Base-by-base conservation (phyloP, 2,888 invertebrate species). In the Mesorhabditis spiculigera region DNA sequence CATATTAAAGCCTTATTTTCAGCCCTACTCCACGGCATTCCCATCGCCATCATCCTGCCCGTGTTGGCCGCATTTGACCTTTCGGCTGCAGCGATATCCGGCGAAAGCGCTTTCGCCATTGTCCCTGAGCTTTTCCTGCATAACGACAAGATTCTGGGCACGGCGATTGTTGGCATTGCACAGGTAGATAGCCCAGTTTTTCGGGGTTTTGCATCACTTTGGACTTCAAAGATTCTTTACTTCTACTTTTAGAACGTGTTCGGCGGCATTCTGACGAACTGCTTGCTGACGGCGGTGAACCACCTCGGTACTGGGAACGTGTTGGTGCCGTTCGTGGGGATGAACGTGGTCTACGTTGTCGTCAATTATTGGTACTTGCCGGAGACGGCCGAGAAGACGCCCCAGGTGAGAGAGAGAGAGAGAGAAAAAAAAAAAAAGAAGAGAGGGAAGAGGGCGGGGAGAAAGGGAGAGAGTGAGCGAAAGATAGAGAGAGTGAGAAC, bases 91-190 rank as follows among this genome's bases (percentile, higher is more conserved):
- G 83, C 82, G 61, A 74, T 83, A 41, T 78, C 81, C 58, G 82
- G 82, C 13, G 83, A 81, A 72, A 75, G 80, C 42, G 83, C 83
- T 2, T 82, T 79, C 67, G 77, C 81, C 13, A 76, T 83, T 42
- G 79, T 79, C 8, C 80, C 83, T 16, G 83, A 83, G 70, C 74
- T 83, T 13, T 83, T 83, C 66, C 71, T 77, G 41, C 81, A 83
- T 41, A 75, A 75, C n/a, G 82, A 83, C 67, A 77, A 79, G 66
- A 74, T 83, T 5, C 63, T 81, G 13, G 83, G 83, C 68, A 77
- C 81, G 8, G 83, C 83, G 13, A 72, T 83, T n/a, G 77, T 78
- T 58, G 83, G 83, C 41, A 77, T 83, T 63, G 71, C 75, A 10
- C 83, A 83, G 75, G 82, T 82, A 68, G 43, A 42, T 10, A n/a